Base-by-base conservation (phyloP, 2,113 vertebrate species). In the Gnathonemus longibarbis region DNA sequence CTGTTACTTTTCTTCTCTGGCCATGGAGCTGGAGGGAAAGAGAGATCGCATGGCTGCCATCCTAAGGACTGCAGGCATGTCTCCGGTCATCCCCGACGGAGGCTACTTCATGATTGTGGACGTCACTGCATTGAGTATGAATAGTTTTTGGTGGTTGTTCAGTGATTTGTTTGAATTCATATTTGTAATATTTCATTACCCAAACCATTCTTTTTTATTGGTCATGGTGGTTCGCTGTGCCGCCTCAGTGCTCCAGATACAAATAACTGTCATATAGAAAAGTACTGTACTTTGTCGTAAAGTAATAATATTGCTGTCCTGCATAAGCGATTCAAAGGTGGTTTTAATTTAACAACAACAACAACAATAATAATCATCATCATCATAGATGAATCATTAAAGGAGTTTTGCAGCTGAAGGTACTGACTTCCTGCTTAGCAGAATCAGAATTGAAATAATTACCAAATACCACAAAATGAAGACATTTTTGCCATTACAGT, bases 91-190 rank as follows among this genome's bases (percentile, higher is more conserved):
- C 90, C 98, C 98, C 19, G 97, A 99, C 58, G 98, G 98, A 90
- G 98, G 98, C 84, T 99, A 99, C 95, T 99, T 99, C 90, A 98
- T 99, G 94, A 93, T 98, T 0, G 97, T 95, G 31, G 97, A 99
- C 50, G 94, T 99, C 91, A 97, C 98, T 9, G 90, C 91, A 1
- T 94, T 99, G 92, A 96, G 98, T 99, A 91, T 8, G 62, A 70
- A 4, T 27, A 31, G 2, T 66, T 66, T 31, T 66, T 11, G n/a
- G 62, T 11, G 10, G 62, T 31, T 31, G 62, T 70, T 70, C n/a
- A 70, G 4, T 70, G 10, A 27, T 70, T 70, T 70, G 10, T 31
- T 70, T 70, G 10, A 31, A 31, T 70, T 31, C 62, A 31, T 27
- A 70, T 70, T 70, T 31, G 27, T 27, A 66, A 66, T 10, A 66